Evolutionary conservation across 1,140 invertebrate genomes (phyloP).

Genomic region (Lordiphosa clarofinis): DNA sequence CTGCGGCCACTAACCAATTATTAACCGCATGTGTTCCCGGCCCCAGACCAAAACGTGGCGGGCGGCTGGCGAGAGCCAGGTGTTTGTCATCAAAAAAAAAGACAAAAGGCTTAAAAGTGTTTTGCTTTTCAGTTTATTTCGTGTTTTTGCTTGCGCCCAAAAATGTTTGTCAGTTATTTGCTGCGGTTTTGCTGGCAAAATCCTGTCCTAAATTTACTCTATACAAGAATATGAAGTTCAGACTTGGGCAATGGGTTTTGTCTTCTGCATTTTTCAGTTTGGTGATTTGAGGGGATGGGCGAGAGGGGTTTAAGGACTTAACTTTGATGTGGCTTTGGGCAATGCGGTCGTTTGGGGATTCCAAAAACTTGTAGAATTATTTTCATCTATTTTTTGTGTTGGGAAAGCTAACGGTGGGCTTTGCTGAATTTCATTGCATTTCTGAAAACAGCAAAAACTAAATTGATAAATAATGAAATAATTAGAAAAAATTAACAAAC

Average conservation of each 20-base stretch:
- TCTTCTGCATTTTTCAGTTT: slow-evolving; percentile 42
- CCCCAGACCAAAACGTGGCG: neutral
- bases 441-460: too few relatives aligned
- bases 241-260: slow-evolving; percentile 6
- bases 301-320: slow-evolving; percentile 30
- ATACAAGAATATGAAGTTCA: slow-evolving; percentile 4
- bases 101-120: slow-evolving; percentile 37
- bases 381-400: too few relatives aligned
- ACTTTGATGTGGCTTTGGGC: slow-evolving; percentile 50
- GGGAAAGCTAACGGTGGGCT: too few relatives aligned
- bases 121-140: slow-evolving; percentile 14
- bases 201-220: slow-evolving; percentile 7
- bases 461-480: too few relatives aligned
- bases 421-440: too few relatives aligned
- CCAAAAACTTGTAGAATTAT: too few relatives aligned
- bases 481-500: too few relatives aligned
- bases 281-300: slow-evolving; percentile 17
- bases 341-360: slow-evolving; percentile 6
- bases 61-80: slow-evolving; percentile 38
- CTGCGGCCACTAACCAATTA: slow-evolving; percentile 51
- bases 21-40: slow-evolving; percentile 58
- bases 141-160: neutral
- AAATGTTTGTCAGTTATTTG: slow-evolving; percentile 30
- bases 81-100: slow-evolving; percentile 40
- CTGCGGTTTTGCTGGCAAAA: slow-evolving; percentile 34